Base-by-base conservation (phyloP, 2,797 vertebrate species). In the Siniperca scherzeri region DNA sequence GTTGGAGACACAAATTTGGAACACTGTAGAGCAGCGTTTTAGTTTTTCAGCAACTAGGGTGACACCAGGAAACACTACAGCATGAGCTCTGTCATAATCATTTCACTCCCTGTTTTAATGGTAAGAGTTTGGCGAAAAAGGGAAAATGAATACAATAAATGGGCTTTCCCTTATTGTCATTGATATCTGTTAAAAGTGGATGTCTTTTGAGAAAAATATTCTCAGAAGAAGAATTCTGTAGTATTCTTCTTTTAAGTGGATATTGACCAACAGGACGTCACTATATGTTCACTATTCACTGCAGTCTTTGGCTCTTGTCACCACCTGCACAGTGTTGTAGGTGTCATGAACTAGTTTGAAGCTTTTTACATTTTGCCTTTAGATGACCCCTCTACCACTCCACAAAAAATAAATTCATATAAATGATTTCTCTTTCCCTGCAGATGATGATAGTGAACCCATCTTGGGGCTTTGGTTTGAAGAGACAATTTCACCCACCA, bases 381-480 rank as follows among this genome's bases (percentile, higher is more conserved):
- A 85, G 73, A 80, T 88, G 72, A 84, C 56, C 53, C 79, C 73
- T 71, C 84, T 40, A 42, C 74, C 74, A 69, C 77, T 74, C 5
- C 77, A 83, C 73, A 77, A 61, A 74, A 62, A 22, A 65, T 70
- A 69, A 62, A 48, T 79, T 44, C 2, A 46, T 44, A 22, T 73
- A 57, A 82, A 80, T 86, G 30, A 33, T 76, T 36, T 87, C 48
- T 79, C 25, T 81, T 73, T 88, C 59, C 83, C 86, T 90, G 59
- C 92, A 99, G 98, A 99, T 87, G 99, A 99, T 0, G 99, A 99
- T 95, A 99, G 98, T n/a, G 99, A 99, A 80, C 99, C 99, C 13
- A 99, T 99, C 93, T 92, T 99, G 66, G 99, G 99, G 38, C 97
- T 99, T 3, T 99, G 99, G 99, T 99, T 99, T 91, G 99, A 99